Base-by-base conservation (phyloP, 2,113 vertebrate genomes). In the Xyrauchen texanus region DNA sequence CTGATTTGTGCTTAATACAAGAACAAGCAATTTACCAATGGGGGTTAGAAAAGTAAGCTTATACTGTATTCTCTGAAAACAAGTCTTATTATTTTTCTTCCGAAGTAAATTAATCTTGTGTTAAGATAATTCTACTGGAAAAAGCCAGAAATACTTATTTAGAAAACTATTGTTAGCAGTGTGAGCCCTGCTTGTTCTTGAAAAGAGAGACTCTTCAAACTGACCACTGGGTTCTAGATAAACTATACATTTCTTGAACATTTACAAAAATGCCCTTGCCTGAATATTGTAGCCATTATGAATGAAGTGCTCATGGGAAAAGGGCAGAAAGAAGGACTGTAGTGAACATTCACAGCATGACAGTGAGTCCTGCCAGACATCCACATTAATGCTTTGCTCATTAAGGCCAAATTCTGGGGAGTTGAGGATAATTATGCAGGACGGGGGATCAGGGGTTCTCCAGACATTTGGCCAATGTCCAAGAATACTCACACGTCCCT, bases 371-470 rank as follows among this genome's bases (percentile, higher is more conserved):
- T 49, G 45, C 76, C 81, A 79, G 62, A 21, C n/a, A 49, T 53
- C 68, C 46, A 49, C 51, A 15, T 49, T 70, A 46, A 66, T 68
- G 73, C 73, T 78, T 76, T 47, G 16, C 5, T 53, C 62, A 68
- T 71, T 76, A 73, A 63, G 7, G 47, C 76, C 44, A 68, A 80
- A n/a, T 67, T 1, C 21, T 34, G 15, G 70, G 64, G 68, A 72
- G 7, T 46, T 42, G 64, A 82, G 12, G 13, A 44, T 21, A 76
- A 70, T 74, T 75, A 78, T 80, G 77, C 62, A 74, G 7, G 47
- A 16, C 16, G 8, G 13, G 46, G 13, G 62, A 65, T n/a, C 9
- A 11, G n/a, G n/a, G 52, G 6, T 44, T 76, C 46, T 69, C 8
- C 53, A 61, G 60, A 5, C 2, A 13, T 13, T 58, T 64, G 79